phyloP scores from a whole-genome alignment of 2,888 invertebrate genomes.

The Erebia epiphron region DNA sequence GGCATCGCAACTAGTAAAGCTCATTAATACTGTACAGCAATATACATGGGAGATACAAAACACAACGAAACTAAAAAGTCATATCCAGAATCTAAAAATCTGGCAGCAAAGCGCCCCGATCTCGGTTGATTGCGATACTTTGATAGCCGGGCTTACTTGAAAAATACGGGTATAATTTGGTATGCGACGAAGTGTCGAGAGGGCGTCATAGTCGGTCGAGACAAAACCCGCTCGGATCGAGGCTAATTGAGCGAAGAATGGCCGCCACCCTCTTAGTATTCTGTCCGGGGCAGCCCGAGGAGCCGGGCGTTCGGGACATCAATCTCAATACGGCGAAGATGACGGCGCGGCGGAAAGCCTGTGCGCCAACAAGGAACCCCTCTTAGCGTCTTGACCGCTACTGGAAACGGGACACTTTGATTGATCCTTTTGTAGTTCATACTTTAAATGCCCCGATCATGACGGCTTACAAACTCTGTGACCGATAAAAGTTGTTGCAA shows the following conservation, averaged over 20 bases:
- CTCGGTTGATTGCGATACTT: constrained; percentile 55
- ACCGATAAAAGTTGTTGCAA: neutral
- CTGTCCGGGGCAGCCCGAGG: constrained; percentile 59
- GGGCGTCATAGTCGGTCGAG: constrained; percentile 58
- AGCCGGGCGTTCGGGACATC: constrained; percentile 69
- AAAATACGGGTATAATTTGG: constrained; percentile 75
- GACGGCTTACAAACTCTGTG: constrained; percentile 17
- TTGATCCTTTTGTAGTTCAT: constrained; percentile 56
- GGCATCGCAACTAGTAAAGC: neutral
- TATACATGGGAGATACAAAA: neutral
- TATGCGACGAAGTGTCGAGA: constrained; percentile 68
- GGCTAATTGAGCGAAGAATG: constrained; percentile 78
- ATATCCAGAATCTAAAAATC: constrained; percentile 1
- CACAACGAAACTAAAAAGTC: neutral
- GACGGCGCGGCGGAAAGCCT: constrained; percentile 74
- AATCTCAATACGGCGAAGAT: constrained; percentile 79
- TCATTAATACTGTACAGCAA: neutral
- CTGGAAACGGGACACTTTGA: constrained; percentile 59
- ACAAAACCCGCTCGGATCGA: constrained; percentile 65
- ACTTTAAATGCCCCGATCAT: constrained; percentile 27
- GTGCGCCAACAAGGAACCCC: constrained; percentile 73
- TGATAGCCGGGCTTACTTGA: constrained; percentile 68
- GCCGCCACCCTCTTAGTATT: constrained; percentile 74
- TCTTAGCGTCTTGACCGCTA: constrained; percentile 66
- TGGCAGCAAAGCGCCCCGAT: constrained; percentile 38